Evolutionary conservation across 2,888 invertebrate genomes (phyloP).

Genomic region (Drosophila affinis): DNA sequence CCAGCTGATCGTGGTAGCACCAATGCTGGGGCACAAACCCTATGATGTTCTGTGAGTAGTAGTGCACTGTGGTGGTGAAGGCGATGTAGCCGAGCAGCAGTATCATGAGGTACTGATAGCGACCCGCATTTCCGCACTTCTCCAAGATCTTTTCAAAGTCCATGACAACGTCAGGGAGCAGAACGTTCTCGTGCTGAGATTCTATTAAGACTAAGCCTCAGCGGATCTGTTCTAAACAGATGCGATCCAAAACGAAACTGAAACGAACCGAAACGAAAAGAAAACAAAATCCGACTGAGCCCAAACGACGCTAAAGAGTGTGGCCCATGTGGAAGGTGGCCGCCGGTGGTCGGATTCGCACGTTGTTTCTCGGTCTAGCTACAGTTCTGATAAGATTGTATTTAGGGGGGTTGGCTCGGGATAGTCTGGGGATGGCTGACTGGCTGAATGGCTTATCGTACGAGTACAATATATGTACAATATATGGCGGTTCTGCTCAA

Average conservation of each 20-base stretch:
- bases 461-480: not conserved
- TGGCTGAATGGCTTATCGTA: conserved; percentile 44
- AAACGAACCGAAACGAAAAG: not conserved
- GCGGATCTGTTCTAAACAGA: conserved; percentile 14
- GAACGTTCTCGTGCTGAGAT: conserved; percentile 55
- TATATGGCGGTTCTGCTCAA: conserved; percentile 31
- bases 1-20: conserved; percentile 78
- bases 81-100: conserved; percentile 85
- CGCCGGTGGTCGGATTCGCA: conserved; percentile 41
- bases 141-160: conserved; percentile 85
- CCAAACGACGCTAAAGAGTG: conserved; percentile 33
- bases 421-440: not conserved
- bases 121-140: conserved; percentile 85
- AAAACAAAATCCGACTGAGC: conserved; percentile 41
- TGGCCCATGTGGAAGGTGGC: not conserved
- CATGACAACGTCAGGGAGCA: conserved; percentile 46
- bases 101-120: conserved; percentile 85
- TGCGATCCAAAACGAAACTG: not conserved
- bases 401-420: conserved; percentile 32
- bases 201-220: conserved; percentile 58
- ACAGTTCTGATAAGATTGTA: conserved; percentile 63
- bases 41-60: conserved; percentile 86
- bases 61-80: conserved; percentile 85
- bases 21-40: conserved; percentile 84
- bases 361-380: conserved; percentile 12